Evolutionary conservation across 2,797 vertebrate species (phyloP), one percentile per base, ranked within the genome.

Genomic region (Petrocephalus schoutedeni): DNA sequence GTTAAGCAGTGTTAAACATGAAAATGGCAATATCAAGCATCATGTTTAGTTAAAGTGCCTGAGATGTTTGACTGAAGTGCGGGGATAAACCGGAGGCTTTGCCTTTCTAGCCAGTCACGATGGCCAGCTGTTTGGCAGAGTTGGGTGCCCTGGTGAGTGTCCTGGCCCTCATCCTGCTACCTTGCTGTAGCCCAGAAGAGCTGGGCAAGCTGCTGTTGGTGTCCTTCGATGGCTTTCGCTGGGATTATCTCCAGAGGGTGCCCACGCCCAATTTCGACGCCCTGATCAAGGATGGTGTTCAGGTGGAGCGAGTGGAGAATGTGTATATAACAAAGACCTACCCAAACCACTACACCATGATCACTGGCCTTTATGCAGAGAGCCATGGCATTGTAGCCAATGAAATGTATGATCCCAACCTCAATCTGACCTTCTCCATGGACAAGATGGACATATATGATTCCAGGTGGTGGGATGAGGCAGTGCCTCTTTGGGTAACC

Each of bases 221-320:
- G 87, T 98, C 98, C 4, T 99, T 98, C 16, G 98, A 99, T 49
- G 97, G 98, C 86, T 99, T 99, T 92, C 96, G 97, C 16, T 98
- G 97, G 97, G 98, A 99, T 94, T 99, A 98, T 88, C 91, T 98
- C 16, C 90, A 97, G 86, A 96, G 95, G 53, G 96, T 97, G 67
- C 91, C 97, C 0, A 97, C 94, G 0, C 97, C 97, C 14, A 95
- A 94, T 92, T 98, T 99, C 85, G 93, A 92, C 49, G 93, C 89
- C 87, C 83, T 97, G 89, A 96, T 97, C 89, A 88, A 93, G 0
- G 93, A 94, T 0, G 97, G 98, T 2, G 96, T 97, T 89, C 95
- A 90, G 0, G 96, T 98, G 91, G 95, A 96, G 89, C 93, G 93
- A 53, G 96, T 99, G 90, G 95, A 95, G 54, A 97, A 96, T 0